Evolutionary conservation across 1,140 invertebrate genomes (phyloP).

Genomic region (silkworm (Bombyx mori)): ASM3026992v2 NC_085107.1:8263501-8264000

Average conservation of each 20-base stretch:
- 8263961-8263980: conserved; percentile 42
- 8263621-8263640: too few species aligned
- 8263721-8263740: too few species aligned
- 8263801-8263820: background rate
- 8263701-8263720: too few species aligned
- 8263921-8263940: conserved; percentile 38
- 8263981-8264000: conserved; percentile 40
- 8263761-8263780: background rate
- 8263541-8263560: too few species aligned
- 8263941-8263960: conserved; percentile 39
- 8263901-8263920: conserved; percentile 32
- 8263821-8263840: conserved; percentile 4
- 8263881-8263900: conserved; percentile 11
- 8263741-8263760: too few species aligned
- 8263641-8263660: too few species aligned
- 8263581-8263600: too few species aligned
- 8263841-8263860: conserved; percentile 3
- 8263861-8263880: conserved; percentile 18
- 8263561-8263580: too few species aligned
- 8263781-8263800: background rate
- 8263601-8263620: background rate
- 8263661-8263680: too few species aligned
- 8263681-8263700: too few species aligned
- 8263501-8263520: too few species aligned
- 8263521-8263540: too few species aligned